These are phyloP conservation scores for Pecten maximus DNA, from an alignment of 2,888 invertebrate genomes.

Conservation along the genomic window DNA sequence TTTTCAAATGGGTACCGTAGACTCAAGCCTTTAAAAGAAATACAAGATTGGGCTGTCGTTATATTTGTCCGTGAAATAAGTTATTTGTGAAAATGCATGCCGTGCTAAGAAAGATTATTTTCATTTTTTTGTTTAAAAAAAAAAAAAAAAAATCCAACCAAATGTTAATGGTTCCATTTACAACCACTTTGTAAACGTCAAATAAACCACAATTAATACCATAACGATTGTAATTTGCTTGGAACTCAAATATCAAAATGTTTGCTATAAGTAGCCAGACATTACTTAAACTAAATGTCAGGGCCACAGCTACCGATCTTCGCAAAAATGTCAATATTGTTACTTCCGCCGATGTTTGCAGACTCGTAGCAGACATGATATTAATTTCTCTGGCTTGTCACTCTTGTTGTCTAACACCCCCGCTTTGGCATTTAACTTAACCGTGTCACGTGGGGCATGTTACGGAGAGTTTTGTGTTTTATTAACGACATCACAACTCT, in stretches of 20 bases:
- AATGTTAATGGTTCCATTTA: not conserved
- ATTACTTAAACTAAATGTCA: not conserved
- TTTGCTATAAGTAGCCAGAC: not conserved
- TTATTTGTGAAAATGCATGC: not conserved
- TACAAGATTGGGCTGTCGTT: too few species aligned
- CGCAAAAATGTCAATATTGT: conserved; percentile 16
- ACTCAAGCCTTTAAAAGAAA: too few species aligned
- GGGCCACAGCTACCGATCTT: not conserved
- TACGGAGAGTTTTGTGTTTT: not conserved
- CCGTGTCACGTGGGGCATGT: not conserved
- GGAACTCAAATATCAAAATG: not conserved
- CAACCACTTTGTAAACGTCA: not conserved
- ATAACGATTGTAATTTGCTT: not conserved
- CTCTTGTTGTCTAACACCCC: not conserved
- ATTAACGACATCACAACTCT: not conserved
- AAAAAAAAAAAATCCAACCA: not conserved
- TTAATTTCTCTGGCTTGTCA: not conserved
- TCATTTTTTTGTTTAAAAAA: not conserved
- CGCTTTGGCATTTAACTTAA: not conserved
- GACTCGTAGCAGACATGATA: not conserved
- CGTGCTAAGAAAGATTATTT: not conserved
- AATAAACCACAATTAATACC: not conserved
- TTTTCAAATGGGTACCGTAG: too few species aligned
- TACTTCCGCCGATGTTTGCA: not conserved
- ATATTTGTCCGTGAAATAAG: not conserved